Evolutionary conservation across 2,797 vertebrate genomes (phyloP).

Genomic region (Rallus crepitans): DNA sequence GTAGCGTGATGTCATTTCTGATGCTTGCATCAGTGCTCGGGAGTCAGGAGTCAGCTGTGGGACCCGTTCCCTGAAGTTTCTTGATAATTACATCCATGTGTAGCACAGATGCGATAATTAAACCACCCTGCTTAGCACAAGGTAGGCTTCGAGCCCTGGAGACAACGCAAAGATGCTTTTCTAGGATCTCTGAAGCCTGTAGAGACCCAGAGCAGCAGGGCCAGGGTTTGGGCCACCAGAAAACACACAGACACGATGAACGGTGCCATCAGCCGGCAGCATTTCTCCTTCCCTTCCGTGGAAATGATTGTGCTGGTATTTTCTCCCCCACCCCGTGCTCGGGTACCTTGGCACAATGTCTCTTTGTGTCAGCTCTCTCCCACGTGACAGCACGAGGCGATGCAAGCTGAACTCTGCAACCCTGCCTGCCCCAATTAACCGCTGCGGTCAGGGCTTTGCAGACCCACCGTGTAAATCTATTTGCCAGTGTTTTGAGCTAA

Average conservation of each 20-base stretch:
- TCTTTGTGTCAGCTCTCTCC: not conserved
- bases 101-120: not conserved
- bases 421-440: not conserved
- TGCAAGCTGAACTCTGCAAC: not conserved
- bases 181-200: not conserved
- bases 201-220: not conserved
- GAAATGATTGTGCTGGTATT: not conserved
- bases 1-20: not conserved
- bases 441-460: not conserved
- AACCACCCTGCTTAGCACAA: not conserved
- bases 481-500: not conserved
- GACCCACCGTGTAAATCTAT: not conserved
- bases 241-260: fast-evolving
- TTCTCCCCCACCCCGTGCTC: not conserved
- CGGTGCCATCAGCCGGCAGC: not conserved
- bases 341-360: not conserved
- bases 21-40: not conserved
- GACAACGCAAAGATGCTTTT: not conserved
- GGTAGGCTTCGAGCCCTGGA: not conserved
- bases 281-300: not conserved
- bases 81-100: not conserved
- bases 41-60: not conserved
- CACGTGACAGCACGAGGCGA: not conserved
- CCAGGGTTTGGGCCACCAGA: not conserved
- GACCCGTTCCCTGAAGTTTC: not conserved